These are phyloP conservation scores for Botia almorhae DNA, from an alignment of 2,797 vertebrate genomes.

Conservation along the genomic window DNA sequence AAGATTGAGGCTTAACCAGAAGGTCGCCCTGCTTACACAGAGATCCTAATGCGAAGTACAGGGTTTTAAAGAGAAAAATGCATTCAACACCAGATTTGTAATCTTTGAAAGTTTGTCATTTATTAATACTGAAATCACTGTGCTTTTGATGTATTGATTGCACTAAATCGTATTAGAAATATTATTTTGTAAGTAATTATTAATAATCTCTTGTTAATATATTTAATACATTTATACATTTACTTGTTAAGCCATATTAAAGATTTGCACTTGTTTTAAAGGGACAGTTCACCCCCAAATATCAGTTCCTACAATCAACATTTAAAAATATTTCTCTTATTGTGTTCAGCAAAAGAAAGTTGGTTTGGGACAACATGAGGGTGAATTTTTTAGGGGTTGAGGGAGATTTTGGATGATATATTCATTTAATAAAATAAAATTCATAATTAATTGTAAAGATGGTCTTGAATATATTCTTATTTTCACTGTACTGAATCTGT, in stretches of 20 bases:
- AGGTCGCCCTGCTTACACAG: slow-evolving; percentile 32
- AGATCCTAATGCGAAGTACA: background rate
- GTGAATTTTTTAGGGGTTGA: too few relatives aligned
- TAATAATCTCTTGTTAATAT: too few relatives aligned
- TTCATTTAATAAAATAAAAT: background rate
- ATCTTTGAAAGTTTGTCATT: background rate
- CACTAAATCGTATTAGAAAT: too few relatives aligned
- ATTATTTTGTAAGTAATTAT: too few relatives aligned
- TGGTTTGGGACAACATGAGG: too few relatives aligned
- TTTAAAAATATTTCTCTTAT: background rate
- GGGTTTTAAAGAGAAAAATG: background rate
- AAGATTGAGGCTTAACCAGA: slow-evolving; percentile 18
- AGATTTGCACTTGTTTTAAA: too few relatives aligned
- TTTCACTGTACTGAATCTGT: slow-evolving; percentile 3
- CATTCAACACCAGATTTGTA: background rate
- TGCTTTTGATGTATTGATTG: background rate
- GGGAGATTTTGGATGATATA: too few relatives aligned
- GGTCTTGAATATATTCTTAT: slow-evolving; percentile 1
- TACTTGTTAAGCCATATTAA: too few relatives aligned
- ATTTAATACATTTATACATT: background rate
- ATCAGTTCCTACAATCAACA: too few relatives aligned
- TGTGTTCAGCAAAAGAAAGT: too few relatives aligned
- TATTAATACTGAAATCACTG: background rate
- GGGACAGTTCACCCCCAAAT: too few relatives aligned
- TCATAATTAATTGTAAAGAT: background rate